Evolutionary conservation across 2,797 vertebrate genomes (phyloP).

Genomic region (Atherinosoma microstoma): DNA sequence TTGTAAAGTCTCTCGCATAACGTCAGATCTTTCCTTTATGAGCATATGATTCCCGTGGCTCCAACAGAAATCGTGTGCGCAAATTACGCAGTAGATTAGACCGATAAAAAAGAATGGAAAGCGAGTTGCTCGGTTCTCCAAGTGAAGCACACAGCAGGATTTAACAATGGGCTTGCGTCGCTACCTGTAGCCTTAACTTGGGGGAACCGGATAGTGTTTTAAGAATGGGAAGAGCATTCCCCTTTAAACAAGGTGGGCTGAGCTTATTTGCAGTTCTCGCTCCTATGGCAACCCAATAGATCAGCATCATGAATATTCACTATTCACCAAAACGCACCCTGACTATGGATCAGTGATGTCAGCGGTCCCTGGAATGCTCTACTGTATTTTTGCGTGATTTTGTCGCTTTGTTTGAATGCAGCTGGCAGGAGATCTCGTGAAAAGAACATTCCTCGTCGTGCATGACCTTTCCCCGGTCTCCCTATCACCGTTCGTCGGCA

Average conservation of each 20-base stretch:
- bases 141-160: slow-evolving; percentile 14
- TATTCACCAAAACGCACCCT: slow-evolving; percentile 85
- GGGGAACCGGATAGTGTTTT: slow-evolving; percentile 60
- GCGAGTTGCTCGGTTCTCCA: not conserved
- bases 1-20: not conserved
- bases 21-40: not conserved
- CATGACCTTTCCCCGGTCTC: slow-evolving; percentile 80
- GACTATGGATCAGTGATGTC: slow-evolving; percentile 90
- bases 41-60: not conserved
- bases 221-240: slow-evolving; percentile 78
- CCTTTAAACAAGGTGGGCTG: slow-evolving; percentile 88
- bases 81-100: slow-evolving; percentile 62
- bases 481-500: slow-evolving; percentile 63
- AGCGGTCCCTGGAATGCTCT: slow-evolving; percentile 82
- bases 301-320: slow-evolving; percentile 94
- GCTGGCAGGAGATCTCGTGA: slow-evolving; percentile 64
- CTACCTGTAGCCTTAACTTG: slow-evolving; percentile 73
- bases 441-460: slow-evolving; percentile 74
- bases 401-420: slow-evolving; percentile 76
- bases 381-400: slow-evolving; percentile 72
- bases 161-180: slow-evolving; percentile 35
- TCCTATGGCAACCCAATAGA: slow-evolving; percentile 96
- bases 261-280: slow-evolving; percentile 88
- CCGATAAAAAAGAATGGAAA: not conserved
- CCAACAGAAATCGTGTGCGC: slow-evolving; percentile 31